Evolutionary conservation across 2,113 vertebrate species (phyloP), one percentile per base, ranked within the genome.

Genomic region (Talpa occidentalis): DNA sequence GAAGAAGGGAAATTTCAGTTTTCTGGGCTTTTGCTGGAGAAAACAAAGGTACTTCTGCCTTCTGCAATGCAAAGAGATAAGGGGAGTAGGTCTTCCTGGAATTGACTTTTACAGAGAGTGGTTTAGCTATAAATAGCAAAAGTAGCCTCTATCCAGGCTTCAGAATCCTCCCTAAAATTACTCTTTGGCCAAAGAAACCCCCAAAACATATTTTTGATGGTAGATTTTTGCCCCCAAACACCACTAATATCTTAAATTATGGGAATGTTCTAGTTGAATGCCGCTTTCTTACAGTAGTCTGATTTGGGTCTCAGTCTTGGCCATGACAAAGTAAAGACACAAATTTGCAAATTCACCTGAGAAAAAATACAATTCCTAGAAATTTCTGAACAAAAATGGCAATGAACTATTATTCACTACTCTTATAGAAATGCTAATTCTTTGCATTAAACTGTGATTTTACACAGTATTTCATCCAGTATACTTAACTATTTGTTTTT

Each of bases 401-500:
- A 77, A 67, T 10, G 24, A 52, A 3, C 16, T 17, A 14, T 94
- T 35, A 94, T 77, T 64, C 70, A 81, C 32, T 83, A 10, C 22
- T 56, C 40, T 60, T 77, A 73, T 19, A n/a, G 19, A 95, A 85
- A 78, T 85, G 9, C 54, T 69, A 73, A 86, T n/a, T 88, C 15
- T 6, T 78, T 88, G 9, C 37, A 69, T 74, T 74, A 78, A 42
- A 78, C 35, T 30, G 10, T 32, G 85, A 82, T 86, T 80, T 95
- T 56, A 81, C 17, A 85, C 40, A 10, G 8, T 37, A 52, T 81
- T 81, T 44, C 10, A 94, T 9, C 6, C 6, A 59, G 3, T 73
- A 30, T 54, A 69, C 72, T 91, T 88, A 84, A 84, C 15, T 85
- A n/a, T 77, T 81, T 82, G 2, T 16, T 78, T 84, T 62, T 84